Evolutionary conservation across 2,797 vertebrate species (phyloP).

Genomic region (Philypnodon macrostomus): DNA sequence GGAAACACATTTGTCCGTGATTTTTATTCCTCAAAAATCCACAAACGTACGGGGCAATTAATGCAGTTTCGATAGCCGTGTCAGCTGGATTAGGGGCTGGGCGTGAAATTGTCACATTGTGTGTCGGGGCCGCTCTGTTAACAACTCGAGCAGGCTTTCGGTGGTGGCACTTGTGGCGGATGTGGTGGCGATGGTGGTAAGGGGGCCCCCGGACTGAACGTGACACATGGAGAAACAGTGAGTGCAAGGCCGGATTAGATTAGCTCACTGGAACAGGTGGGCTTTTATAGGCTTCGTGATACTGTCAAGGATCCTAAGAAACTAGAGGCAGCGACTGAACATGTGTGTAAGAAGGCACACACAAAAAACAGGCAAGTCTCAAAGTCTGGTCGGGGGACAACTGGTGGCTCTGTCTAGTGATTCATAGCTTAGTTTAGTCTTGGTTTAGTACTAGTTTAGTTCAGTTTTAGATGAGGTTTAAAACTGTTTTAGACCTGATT

Average conservation of each 20-base stretch:
- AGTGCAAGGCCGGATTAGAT: constrained; percentile 74
- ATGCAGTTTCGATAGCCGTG: constrained; percentile 63
- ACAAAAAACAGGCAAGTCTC: constrained; percentile 25
- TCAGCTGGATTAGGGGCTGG: constrained; percentile 73
- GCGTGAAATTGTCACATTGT: constrained; percentile 75
- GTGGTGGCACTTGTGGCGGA: too few species aligned
- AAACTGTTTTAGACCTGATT: too few species aligned
- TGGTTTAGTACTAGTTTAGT: too few species aligned
- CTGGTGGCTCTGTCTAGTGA: too few species aligned
- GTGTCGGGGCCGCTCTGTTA: constrained; percentile 69
- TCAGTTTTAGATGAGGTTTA: too few species aligned
- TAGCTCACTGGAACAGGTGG: constrained; percentile 78
- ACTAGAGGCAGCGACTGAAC: constrained; percentile 56
- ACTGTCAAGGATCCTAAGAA: constrained; percentile 71
- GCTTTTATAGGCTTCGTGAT: constrained; percentile 77
- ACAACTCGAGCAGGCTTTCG: constrained; percentile 61
- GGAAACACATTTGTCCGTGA: constrained; percentile 60
- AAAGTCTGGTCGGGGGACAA: too few species aligned
- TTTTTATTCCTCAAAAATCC: constrained; percentile 61
- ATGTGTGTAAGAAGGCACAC: constrained; percentile 20
- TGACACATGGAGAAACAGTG: constrained; percentile 68
- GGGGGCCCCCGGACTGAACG: too few species aligned
- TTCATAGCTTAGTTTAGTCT: too few species aligned
- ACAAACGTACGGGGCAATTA: constrained; percentile 67
- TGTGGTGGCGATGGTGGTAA: too few species aligned